These are phyloP conservation scores for Pelecanoides urinatrix DNA, from an alignment of 2,113 vertebrate genomes.

Conservation along the genomic window DNA sequence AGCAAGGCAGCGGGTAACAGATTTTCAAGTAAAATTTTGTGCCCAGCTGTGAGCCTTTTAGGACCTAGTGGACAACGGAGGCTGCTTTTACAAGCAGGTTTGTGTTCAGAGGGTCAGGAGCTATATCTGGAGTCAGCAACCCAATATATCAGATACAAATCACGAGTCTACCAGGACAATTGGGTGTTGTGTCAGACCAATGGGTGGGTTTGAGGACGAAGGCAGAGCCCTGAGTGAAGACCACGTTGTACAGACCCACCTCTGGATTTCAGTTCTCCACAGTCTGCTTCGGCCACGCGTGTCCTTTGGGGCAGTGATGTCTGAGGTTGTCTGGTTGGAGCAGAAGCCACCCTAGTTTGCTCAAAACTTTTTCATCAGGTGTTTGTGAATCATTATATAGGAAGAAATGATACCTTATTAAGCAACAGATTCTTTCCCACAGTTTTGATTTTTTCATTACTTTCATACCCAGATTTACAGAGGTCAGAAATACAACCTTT, in stretches of 20 bases:
- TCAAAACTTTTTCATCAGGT: not conserved
- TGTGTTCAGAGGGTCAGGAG: not conserved
- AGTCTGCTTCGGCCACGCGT: not conserved
- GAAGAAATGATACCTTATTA: not conserved
- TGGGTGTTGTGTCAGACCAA: not conserved
- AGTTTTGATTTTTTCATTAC: not conserved
- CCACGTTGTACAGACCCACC: not conserved
- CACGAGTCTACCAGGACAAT: accelerated
- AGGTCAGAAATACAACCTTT: not conserved
- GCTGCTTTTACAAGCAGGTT: not conserved
- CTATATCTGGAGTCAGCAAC: not conserved
- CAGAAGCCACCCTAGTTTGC: not conserved
- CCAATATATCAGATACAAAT: not conserved
- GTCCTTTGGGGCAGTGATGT: not conserved
- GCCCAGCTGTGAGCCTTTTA: not conserved
- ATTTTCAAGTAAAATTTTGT: not conserved
- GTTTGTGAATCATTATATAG: not conserved
- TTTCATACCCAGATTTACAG: not conserved
- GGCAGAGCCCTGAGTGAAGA: not conserved
- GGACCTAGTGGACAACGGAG: not conserved
- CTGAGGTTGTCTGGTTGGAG: not conserved
- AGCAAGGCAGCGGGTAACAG: accelerated
- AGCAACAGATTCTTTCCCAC: not conserved
- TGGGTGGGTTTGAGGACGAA: not conserved
- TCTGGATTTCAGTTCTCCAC: not conserved